Conservation (phyloP, 2,113 vertebrate genomes). For the Tringa solitaria region DNA sequence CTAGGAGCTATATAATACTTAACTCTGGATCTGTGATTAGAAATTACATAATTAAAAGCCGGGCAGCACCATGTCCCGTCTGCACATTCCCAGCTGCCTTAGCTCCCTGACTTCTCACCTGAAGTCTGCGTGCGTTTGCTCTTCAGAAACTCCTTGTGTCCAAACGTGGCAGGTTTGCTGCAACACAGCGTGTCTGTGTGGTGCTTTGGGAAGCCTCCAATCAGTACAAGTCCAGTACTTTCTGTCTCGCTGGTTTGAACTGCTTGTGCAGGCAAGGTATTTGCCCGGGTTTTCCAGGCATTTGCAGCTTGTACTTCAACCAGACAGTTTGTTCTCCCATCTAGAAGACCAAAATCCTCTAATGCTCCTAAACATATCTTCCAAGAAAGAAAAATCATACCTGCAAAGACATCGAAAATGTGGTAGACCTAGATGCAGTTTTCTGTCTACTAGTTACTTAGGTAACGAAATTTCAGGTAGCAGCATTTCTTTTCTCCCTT, state of each 20-base stretch:
- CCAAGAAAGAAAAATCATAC: not conserved
- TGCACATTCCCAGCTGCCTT: not conserved
- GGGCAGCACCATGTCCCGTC: not conserved
- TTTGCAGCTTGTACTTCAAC: not conserved
- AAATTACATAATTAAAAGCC: not conserved
- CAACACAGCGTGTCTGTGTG: not conserved
- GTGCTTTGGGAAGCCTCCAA: not conserved
- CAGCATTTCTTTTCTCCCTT: not conserved
- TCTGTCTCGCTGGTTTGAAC: not conserved
- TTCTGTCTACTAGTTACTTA: not conserved
- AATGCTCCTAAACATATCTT: not conserved
- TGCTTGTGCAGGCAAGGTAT: not conserved
- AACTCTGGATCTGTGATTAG: not conserved
- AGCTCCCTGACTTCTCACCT: not conserved
- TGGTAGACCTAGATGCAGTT: not conserved
- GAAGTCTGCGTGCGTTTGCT: not conserved
- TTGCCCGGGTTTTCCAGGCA: not conserved
- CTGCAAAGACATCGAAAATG: not conserved
- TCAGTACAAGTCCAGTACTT: not conserved
- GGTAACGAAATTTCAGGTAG: not conserved
- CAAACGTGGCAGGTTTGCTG: not conserved
- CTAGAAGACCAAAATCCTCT: not conserved
- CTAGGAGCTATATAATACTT: not conserved
- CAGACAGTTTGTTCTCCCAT: not conserved
- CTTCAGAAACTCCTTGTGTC: not conserved